Conservation (phyloP, 2,113 vertebrate genomes). For the Mustela lutreola region DNA sequence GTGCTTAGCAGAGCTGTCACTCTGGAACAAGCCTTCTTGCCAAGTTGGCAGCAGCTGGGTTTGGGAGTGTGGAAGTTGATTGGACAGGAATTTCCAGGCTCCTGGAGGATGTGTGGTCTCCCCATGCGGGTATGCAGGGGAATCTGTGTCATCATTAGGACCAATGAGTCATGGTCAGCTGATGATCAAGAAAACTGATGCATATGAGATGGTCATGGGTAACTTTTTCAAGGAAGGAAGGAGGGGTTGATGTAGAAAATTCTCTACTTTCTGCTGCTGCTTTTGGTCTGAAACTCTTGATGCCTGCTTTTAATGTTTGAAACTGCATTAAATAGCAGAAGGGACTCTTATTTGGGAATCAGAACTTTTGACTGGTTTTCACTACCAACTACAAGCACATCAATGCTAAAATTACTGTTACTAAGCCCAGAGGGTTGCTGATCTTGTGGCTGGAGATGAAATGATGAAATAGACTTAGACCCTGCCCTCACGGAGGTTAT, state of each 20-base stretch:
- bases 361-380: not conserved
- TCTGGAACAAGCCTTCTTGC: not conserved
- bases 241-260: not conserved
- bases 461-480: not conserved
- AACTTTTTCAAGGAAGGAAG: not conserved
- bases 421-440: not conserved
- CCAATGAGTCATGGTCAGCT: not conserved
- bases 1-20: slow-evolving; percentile 65
- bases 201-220: not conserved
- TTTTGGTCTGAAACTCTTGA: not conserved
- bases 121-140: not conserved
- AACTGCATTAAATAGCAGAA: not conserved
- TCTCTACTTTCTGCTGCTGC: not conserved
- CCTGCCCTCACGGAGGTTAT: not conserved
- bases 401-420: not conserved
- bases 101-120: not conserved
- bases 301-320: not conserved
- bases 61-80: slow-evolving; percentile 43
- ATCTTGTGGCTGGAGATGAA: not conserved
- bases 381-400: not conserved
- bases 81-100: slow-evolving; percentile 26
- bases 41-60: slow-evolving; percentile 44
- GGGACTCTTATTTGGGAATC: not conserved
- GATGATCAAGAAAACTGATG: slow-evolving; percentile 38
- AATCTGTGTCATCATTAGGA: not conserved